Percentiles rank a stretch among this genome's conserved stretches.
phyloP scores from a whole-genome alignment of 1,140 invertebrate genomes.

The Kradibia gibbosae region DNA sequence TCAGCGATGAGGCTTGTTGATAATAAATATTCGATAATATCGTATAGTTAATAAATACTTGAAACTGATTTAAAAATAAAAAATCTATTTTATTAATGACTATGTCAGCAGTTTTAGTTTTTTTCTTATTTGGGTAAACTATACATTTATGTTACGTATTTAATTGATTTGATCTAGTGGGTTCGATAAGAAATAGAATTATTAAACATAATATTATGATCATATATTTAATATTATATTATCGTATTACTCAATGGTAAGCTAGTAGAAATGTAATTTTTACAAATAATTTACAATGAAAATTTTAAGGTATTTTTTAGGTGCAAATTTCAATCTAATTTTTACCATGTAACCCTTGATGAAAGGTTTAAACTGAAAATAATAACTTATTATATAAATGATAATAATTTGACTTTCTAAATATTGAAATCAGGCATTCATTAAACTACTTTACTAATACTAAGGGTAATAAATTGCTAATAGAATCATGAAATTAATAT shows the following conservation, averaged over 20 bases:
- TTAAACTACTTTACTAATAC: too few relatives aligned
- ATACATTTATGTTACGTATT: slow-evolving; percentile 10
- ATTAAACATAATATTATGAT: neutral
- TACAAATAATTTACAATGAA: neutral
- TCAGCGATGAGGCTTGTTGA: slow-evolving; percentile 4
- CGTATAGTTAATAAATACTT: slow-evolving; percentile 16
- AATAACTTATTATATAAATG: slow-evolving; percentile 13
- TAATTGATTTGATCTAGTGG: neutral
- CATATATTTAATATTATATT: too few relatives aligned
- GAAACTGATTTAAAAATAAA: slow-evolving; percentile 13
- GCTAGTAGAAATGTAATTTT: neutral
- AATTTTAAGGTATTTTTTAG: neutral
- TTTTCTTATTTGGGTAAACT: slow-evolving; percentile 28
- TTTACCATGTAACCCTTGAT: neutral
- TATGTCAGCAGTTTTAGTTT: neutral
- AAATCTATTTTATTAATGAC: slow-evolving; percentile 37
- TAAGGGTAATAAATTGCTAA: neutral
- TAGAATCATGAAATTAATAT: neutral
- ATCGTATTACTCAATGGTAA: neutral
- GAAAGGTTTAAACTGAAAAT: neutral
- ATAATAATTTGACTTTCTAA: slow-evolving; percentile 3
- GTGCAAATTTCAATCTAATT: neutral
- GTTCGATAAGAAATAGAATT: neutral
- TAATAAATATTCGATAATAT: slow-evolving; percentile 29
- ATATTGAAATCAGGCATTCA: neutral